These are phyloP conservation scores for Notoglanidium macrostoma DNA, from an alignment of 2,797 vertebrate species.

Conservation along the genomic window DNA sequence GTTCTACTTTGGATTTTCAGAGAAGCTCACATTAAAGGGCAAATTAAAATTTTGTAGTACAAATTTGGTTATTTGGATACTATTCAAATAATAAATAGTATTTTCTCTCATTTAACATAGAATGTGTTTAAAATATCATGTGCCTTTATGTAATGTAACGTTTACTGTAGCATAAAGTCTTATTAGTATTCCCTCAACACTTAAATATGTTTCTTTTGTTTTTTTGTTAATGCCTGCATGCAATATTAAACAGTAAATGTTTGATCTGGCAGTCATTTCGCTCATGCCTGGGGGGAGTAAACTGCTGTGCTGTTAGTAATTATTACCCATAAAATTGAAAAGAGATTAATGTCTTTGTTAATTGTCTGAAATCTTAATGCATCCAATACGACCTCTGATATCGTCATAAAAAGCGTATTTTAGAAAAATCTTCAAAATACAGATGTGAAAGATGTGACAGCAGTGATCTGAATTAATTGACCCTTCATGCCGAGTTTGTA, in stretches of 20 bases:
- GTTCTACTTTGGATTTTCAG: not conserved
- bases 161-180: not conserved
- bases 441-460: not conserved
- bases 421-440: not conserved
- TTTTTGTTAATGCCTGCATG: not conserved
- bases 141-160: not conserved
- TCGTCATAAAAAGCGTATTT: not conserved
- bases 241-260: slow-evolving; percentile 18
- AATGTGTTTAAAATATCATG: not conserved
- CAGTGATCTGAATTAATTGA: not conserved
- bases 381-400: not conserved
- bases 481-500: not conserved
- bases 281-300: not conserved
- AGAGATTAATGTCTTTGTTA: not conserved
- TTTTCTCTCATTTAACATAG: not conserved
- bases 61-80: not conserved
- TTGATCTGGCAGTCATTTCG: not conserved
- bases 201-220: not conserved
- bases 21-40: not conserved
- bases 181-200: not conserved
- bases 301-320: not conserved
- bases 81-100: not conserved
- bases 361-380: not conserved
- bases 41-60: not conserved
- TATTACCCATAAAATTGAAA: not conserved